Evolutionary conservation across 2,113 vertebrate genomes (phyloP), one percentile per base, ranked within the genome.

Genomic region (Rhizomys pruinosus): DNA sequence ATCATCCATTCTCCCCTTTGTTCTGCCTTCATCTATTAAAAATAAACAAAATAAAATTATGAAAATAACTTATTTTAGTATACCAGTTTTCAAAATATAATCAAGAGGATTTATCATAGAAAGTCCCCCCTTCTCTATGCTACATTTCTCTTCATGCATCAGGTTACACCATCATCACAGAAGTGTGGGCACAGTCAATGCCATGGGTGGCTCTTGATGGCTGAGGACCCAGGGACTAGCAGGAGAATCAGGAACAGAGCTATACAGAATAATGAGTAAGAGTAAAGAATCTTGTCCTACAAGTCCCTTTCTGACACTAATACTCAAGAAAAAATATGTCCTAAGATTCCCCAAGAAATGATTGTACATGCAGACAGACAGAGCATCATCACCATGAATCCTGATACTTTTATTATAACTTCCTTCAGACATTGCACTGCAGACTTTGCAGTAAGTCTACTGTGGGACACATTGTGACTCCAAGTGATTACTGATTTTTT

Each of bases 371-470:
- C 66, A 32, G 20, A 25, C 39, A 57, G 13, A 23, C 39, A 0
- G 9, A 1, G 15, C 5, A 8, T 79, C 66, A 2, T 27, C 16
- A 37, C 34, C 29, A 1, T 1, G 63, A 64, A 2, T 1, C 16
- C n/a, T 34, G 13, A 74, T 15, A 63, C 5, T 8, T 27, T 74
- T 37, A 32, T 3, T 69, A 10, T 15, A 39, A 25, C 9, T 79
- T 34, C 29, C 29, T 55, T 47, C 29, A 42, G 27, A 63, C 9
- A 37, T 34, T 19, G 5, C 47, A 39, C 2, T 5, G 7, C 17
- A 79, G 16, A 5, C 29, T 42, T n/a, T 8, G 22, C 5, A 32
- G 1, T 61, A 4, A 42, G 15, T 27, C 32, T n/a, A n/a, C n/a
- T n/a, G n/a, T n/a, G n/a, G n/a, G n/a, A n/a, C n/a, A n/a, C n/a